Evolutionary conservation across 2,888 invertebrate species (phyloP), one percentile per base, ranked within the genome.

Genomic region (Fragum whitleyi): DNA sequence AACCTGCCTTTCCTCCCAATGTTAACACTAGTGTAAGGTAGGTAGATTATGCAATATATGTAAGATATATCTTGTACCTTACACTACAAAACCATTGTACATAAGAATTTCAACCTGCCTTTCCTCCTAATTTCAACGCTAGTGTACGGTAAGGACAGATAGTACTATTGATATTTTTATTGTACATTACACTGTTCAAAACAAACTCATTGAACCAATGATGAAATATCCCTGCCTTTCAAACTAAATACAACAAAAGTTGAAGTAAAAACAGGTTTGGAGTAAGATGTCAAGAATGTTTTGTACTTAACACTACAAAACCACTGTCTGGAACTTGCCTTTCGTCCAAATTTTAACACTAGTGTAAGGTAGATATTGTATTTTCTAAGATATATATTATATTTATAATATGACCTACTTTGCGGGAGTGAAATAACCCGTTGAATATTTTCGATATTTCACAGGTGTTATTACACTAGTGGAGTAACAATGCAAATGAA

Each of bases 91-190:
- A 39, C 6, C 39, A 39, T 14, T 39, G 39, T 39, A 39, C 39
- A 14, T 6, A 39, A 39, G 39, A 39, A 9, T 9, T 14, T 6
- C 39, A 39, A 14, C 39, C 39, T 39, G 39, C 39, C 39, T 39
- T 39, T 39, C 39, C 39, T 39, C 39, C 39, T 39, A 39, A 39
- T 39, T 39, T 39, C 14, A 39, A 39, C 39, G 14, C 39, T 14
- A 39, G 39, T 39, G 39, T 39, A 39, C 6, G 39, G 39, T 39
- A 93, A 93, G 86, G 81, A 92, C 6, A 14, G 6, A 9, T 39
- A 6, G 92, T 92, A 76, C 83, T 80, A n/a, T 92, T 88, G 74
- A 85, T n/a, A n/a, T n/a, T n/a, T n/a, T n/a, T n/a, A n/a, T n/a
- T n/a, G n/a, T n/a, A 86, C 79, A 55, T 92, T n/a, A 89, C 90